Base-by-base conservation (phyloP, 2,888 invertebrate species). In the Eristalis pertinax region DNA sequence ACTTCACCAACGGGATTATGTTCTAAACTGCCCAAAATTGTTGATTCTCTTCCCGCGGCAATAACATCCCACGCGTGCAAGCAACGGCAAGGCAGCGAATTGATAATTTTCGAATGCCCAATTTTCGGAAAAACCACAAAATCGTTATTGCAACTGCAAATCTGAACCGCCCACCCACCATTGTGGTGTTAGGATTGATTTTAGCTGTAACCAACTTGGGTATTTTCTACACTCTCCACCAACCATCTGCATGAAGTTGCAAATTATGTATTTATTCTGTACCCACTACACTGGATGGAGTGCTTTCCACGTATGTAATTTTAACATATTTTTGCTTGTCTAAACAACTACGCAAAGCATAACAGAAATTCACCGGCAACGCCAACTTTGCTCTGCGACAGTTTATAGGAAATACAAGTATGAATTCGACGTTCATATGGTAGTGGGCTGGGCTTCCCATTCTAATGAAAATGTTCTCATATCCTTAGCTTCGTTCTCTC, bases 401-500 rank as follows among this genome's bases (percentile, higher is more conserved):
- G 29, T 60, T 64, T 68, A 38, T 63, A 24, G 56, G 11, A 43
- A 4, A 7, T 19, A 0, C 15, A 50, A 5, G 19, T 19, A 50
- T 19, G 50, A 19, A 50, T 43, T 15, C n/a, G 4, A n/a, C 19
- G 50, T 7, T 2, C 19, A 50, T 8, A 10, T 26, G n/a, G 15
- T 11, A 60, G 26, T 22, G 60, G 3, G 2, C 7, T 60, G 26
- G 11, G 15, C 60, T 11, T 26, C n/a, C 50, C 38, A 41, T 68
- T 74, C 68, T 77, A 77, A 81, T 81, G 82, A 78, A 86, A 82
- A 72, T 78, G 67, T 74, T 74, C 77, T 77, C 82, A 73, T 50
- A 64, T 69, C n/a, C 24, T 67, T 67, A 7, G 19, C 7, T 62
- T 43, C 56, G 19, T 50, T 50, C 19, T 78, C 41, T 60, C 26